Evolutionary conservation across 2,113 vertebrate genomes (phyloP).

Genomic region (Boulengerochromis microlepis): DNA sequence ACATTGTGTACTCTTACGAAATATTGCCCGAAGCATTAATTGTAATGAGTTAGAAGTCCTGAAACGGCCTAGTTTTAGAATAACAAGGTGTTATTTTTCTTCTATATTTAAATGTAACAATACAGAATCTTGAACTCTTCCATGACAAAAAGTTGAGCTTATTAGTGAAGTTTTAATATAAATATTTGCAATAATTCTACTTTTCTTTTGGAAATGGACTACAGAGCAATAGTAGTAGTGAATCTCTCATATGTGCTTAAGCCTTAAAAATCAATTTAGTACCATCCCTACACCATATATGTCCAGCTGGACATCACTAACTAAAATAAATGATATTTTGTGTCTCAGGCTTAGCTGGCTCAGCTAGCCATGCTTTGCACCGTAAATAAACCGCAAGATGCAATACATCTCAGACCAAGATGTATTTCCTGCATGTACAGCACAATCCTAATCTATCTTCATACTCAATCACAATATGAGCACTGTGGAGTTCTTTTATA

Average conservation of each 20-base stretch:
- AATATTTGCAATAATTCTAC: not conserved
- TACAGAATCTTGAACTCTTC: not conserved
- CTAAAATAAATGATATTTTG: slow-evolving; percentile 63
- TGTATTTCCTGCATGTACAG: slow-evolving; percentile 49
- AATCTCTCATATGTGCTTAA: not conserved
- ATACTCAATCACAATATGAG: slow-evolving; percentile 37
- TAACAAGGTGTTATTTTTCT: not conserved
- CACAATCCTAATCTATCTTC: slow-evolving; percentile 52
- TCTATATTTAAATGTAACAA: not conserved
- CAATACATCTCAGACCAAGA: slow-evolving; percentile 51
- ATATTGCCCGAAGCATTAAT: slow-evolving; percentile 6
- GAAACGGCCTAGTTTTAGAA: not conserved
- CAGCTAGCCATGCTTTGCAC: slow-evolving; percentile 40
- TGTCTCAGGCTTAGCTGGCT: slow-evolving; percentile 31
- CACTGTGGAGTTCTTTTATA: not conserved
- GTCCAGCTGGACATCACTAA: slow-evolving; percentile 34
- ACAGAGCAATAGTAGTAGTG: not conserved
- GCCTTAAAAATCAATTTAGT: slow-evolving; percentile 29
- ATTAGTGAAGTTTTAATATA: not conserved
- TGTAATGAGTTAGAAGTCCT: not conserved
- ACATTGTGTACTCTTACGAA: not conserved
- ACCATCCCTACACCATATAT: slow-evolving; percentile 7
- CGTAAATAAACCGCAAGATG: slow-evolving; percentile 41
- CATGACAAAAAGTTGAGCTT: not conserved
- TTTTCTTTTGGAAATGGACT: not conserved